Evolutionary conservation across 2,797 vertebrate species (phyloP), one percentile per base, ranked within the genome.

Genomic region (Lagorchestes hirsutus): DNA sequence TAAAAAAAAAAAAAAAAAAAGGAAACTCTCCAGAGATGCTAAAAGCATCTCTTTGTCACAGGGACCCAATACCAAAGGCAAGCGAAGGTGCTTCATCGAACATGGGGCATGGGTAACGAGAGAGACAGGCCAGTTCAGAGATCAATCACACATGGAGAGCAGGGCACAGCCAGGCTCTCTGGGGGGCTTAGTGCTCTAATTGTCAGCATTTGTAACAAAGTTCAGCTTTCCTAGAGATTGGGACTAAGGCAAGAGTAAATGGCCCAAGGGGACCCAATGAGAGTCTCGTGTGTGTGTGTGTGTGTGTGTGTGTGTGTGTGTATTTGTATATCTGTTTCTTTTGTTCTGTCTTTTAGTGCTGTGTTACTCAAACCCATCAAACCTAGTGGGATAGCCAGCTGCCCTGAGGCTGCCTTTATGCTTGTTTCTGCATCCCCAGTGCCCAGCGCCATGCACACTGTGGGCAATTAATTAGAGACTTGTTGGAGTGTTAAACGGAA

Each of bases 401-500:
- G 12, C 62, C 14, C 62, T 16, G 34, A 74, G 34, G 2, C 62
- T 40, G 31, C 2, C 34, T 67, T 67, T 87, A 28, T 14, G 8
- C 29, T 12, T 52, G 13, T 90, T 52, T 93, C 28, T 62, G 0
- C 55, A 92, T 96, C 40, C n/a, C 50, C 1, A 55, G 54, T 10
- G 14, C 40, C 34, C 16, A 55, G 55, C 59, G 27, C 46, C 90
- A 92, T 54, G 28, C n/a, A 93, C 31, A 57, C 18, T 82, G n/a
- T 5, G 90, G 56, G 52, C 5, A 52, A 50, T 29, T 22, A 12
- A 34, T 55, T 34, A 67, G 62, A 93, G 90, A 4, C 24, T 0
- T 90, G 50, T 9, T 56, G 62, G 93, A 14, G 55, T n/a, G 27
- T 96, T 90, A 29, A 82, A 92, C 12, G 40, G 91, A 96, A 59